Base-by-base conservation (phyloP, 1,140 invertebrate genomes). In the Euborellia annulipes region DNA sequence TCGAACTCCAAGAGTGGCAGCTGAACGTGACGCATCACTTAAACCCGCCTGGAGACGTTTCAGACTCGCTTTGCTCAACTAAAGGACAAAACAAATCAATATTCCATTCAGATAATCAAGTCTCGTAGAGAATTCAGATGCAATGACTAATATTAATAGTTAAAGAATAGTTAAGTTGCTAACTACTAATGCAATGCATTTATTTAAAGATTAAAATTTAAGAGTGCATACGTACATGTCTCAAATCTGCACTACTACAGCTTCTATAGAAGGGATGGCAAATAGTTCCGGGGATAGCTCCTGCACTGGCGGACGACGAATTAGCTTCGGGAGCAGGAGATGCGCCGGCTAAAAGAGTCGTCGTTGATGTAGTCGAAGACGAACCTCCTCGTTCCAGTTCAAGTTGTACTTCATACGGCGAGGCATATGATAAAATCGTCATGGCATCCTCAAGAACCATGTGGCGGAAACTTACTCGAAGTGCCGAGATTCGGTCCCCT, bases 371-470 rank as follows among this genome's bases (percentile, higher is more conserved):
- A 42, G 23, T 6, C 44, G 45, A 30, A 46, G 30, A 22, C 41
- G 36, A 21, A 36, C 47, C 36, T 45, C 41, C 64, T 52, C 65
- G 75, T 45, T 75, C 69, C n/a, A 83, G 71, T 52, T 79, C 72
- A 4, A 85, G 62, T 34, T 73, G 69, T 2, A 89, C 79, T 51
- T 86, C 85, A 56, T 93, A 92, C 0, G 88, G 88, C n/a, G 87
- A 91, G 1, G 88, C 87, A 49, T 90, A 87, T 43, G 84, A 86
- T 3, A 94, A 64, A 48, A 94, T 87, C 1, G 84, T 82, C 30
- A 91, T 61, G 0, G 89, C 89, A 56, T 94, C 89, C 62, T 92
- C 86, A 57, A 85, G 80, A 0, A 89, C 85, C 67, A 91, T 90
- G 45, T 83, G 84, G 34, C 80, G 73, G 57, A 90, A 88, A 48